phyloP scores from a whole-genome alignment of 2,113 vertebrate species.

The Shinisaurus crocodilurus region DNA sequence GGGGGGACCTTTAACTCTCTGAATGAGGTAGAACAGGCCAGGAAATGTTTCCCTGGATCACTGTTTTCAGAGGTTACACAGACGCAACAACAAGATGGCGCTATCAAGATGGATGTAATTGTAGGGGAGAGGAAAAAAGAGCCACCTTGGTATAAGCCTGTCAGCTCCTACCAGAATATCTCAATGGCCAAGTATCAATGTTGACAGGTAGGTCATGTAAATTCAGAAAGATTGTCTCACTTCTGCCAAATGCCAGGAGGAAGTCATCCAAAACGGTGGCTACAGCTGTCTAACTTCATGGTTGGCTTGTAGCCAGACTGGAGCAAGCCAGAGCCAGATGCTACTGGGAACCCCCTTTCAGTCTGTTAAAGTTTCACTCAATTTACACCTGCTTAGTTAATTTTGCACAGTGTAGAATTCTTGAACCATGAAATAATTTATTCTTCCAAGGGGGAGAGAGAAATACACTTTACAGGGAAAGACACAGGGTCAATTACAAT shows the following conservation, averaged over 20 bases:
- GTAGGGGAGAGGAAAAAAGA: background rate
- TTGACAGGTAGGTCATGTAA: background rate
- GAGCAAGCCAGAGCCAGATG: conserved; percentile 20
- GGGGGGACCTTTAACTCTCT: background rate
- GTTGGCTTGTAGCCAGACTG: background rate
- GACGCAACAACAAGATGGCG: background rate
- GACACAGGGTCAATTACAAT: no score
- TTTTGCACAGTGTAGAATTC: background rate
- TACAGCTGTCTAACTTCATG: conserved; percentile 22
- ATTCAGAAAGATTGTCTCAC: background rate
- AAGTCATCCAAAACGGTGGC: background rate
- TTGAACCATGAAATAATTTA: conserved; percentile 7
- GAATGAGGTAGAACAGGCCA: background rate
- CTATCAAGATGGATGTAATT: background rate
- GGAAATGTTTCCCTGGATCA: background rate
- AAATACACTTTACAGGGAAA: background rate
- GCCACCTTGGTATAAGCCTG: background rate
- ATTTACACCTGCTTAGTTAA: background rate
- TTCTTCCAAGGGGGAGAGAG: background rate
- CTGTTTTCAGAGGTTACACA: background rate
- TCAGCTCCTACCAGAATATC: background rate
- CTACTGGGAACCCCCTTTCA: background rate
- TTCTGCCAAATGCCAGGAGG: background rate
- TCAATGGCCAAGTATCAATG: background rate
- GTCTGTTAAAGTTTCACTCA: background rate